Conservation (phyloP, 2,888 invertebrate genomes). For the Rotaria sp. region DNA sequence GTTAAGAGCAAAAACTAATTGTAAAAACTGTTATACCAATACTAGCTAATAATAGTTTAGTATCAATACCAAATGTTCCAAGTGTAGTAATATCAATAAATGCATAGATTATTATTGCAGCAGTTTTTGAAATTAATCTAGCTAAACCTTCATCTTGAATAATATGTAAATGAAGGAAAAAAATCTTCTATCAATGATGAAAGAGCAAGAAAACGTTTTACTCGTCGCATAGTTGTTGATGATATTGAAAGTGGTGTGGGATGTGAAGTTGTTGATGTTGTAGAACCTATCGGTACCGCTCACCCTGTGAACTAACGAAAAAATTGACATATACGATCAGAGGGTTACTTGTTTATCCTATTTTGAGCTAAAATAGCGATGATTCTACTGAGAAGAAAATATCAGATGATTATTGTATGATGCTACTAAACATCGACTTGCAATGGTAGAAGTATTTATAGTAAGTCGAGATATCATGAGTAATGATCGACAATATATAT, state of each 20-base stretch:
- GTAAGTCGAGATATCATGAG: neutral
- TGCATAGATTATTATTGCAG: neutral
- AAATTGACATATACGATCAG: neutral
- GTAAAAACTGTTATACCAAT: slow-evolving; percentile 1
- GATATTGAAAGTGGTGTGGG: neutral
- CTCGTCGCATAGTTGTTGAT: neutral
- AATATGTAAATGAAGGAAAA: neutral
- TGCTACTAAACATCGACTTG: neutral
- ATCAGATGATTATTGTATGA: neutral
- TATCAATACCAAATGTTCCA: neutral
- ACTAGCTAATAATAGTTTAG: neutral
- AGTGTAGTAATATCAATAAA: neutral
- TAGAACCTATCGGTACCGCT: neutral
- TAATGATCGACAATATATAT: neutral
- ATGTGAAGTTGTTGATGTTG: neutral
- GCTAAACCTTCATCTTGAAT: neutral
- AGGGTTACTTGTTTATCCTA: neutral
- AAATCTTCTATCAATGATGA: neutral
- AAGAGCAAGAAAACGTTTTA: neutral
- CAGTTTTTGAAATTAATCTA: neutral
- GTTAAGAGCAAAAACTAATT: neutral
- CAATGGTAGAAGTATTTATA: neutral
- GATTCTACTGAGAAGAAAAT: neutral
- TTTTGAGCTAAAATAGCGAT: neutral
- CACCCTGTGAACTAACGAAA: neutral